A percentile compares a stretch with the other conserved stretches of the same genome.
Conservation (phyloP, 2,113 vertebrate genomes). For the Cynopterus brachyotis region DNA sequence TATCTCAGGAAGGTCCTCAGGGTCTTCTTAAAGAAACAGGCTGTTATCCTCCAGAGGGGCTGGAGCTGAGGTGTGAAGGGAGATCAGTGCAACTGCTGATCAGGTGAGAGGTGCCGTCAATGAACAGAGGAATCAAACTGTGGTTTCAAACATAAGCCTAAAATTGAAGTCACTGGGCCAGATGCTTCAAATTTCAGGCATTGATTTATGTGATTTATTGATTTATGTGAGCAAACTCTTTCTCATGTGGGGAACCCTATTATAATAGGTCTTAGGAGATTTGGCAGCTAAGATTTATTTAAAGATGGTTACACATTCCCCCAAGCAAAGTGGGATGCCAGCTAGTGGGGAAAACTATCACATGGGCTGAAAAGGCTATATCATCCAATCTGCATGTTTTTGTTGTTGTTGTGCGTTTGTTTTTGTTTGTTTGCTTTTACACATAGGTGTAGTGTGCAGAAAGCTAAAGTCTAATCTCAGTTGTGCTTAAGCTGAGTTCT, state of each 20-base stretch:
- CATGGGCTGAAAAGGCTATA: not conserved
- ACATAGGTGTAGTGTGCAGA: not conserved
- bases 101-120: not conserved
- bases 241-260: not conserved
- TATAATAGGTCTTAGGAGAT: slow-evolving; percentile 34
- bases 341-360: not conserved
- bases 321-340: not conserved
- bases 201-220: not conserved
- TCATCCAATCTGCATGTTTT: not conserved
- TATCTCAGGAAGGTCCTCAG: not conserved
- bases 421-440: not conserved
- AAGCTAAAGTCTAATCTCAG: not conserved
- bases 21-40: not conserved
- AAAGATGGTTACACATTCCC: not conserved
- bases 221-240: slow-evolving; percentile 42
- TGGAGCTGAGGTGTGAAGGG: not conserved
- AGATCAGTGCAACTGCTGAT: not conserved
- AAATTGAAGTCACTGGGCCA: slow-evolving; percentile 17
- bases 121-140: slow-evolving; percentile 24
- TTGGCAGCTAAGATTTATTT: not conserved
- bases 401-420: not conserved
- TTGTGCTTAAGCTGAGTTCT: not conserved
- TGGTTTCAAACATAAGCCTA: not conserved
- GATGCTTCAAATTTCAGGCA: slow-evolving; percentile 18
- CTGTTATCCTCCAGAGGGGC: not conserved